Evolutionary conservation across 2,888 invertebrate genomes (phyloP), one percentile per base, ranked within the genome.

Genomic region (Disparrhopalites patrizii): DNA sequence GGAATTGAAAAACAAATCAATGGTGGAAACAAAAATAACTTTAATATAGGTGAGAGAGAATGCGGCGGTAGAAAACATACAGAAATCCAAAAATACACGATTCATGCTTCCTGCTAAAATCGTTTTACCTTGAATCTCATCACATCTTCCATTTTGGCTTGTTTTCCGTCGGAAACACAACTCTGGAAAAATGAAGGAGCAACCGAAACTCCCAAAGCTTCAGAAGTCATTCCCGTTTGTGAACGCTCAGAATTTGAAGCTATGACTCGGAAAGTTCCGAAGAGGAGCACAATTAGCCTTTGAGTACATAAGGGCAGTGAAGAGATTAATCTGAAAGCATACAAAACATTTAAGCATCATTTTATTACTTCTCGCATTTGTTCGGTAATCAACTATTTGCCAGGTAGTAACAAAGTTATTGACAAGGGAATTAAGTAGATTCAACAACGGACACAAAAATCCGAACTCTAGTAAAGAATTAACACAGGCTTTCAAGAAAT

Each of bases 171-270:
- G 77, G 91, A 91, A 77, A 95, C 93, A 82, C 95, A 95, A 75
- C 92, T 91, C 81, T 94, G 94, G 83, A 96, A 95, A 81, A 96
- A 93, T 76, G 93, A 94, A 25, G 95, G 95, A 62, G 95, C 95
- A 56, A 95, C 95, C 43, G 93, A 93, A 77, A 96, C 94, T 71
- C 94, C 94, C 74, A 96, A 83, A 47, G 95, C 94, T 82, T 95
- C 94, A 76, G 93, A 91, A 75, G 91, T 91, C 95, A 95, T 95
- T 76, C 93, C 92, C 62, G 93, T 93, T 77, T 88, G 87, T 76
- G 91, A 91, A 80, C 89, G 86, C 75, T 91, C 91, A 76, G 93
- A 91, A 80, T 92, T 92, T 75, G 91, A 91, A 25, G 94, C 92
- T 80, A 95, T 93, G 75, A 93, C 92, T 76, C 93, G 87, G 82